Evolutionary conservation across 2,888 invertebrate species (phyloP), one percentile per base, ranked within the genome.

Genomic region (Dermolepida albohirtum): DNA sequence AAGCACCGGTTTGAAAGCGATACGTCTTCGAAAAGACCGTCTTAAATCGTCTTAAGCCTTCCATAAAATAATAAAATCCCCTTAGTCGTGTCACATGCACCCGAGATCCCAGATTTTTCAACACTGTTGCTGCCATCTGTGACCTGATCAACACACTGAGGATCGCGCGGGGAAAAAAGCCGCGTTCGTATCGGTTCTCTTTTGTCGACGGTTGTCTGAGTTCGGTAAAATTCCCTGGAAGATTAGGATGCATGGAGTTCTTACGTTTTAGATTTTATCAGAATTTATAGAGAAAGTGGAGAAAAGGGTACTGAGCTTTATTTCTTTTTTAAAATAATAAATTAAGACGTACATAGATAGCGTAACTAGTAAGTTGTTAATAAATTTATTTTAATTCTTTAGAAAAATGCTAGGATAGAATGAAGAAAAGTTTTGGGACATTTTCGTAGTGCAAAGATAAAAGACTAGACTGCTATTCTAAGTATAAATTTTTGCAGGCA

Each of bases 1-100:
- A 68, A 64, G 64, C 51, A 57, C 49, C 52, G 22, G 64, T 64
- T 68, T 57, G 68, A 68, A 68, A 65, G 57, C 51, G 68, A 68
- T 68, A 68, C 64, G 68, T 64, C 64, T 67, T 52, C 44, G 52
- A 63, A 57, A 67, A 67, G 63, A 63, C 62, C 43, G 57, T 52
- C 68, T 65, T 68, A 68, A 68, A 66, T 68, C 65, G 59, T 50
- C 65, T 66, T 68, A 65, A 65, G 64, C 68, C 64, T 64, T 64
- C 64, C 65, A 68, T 68, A 68, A 65, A 68, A 59, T 68, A 59
- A 68, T 57, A 68, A 65, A 68, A 68, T 64, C 64, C 51, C 34
- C 55, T 29, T 29, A 14, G 47, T n/a, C 63, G 63, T 29, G 52
- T 66, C 64, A 51, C 50, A 50, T 64, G 63, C 63, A 51, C 63